phyloP scores from a whole-genome alignment of 2,888 invertebrate genomes.

The Dasysyrphus tricinctus region DNA sequence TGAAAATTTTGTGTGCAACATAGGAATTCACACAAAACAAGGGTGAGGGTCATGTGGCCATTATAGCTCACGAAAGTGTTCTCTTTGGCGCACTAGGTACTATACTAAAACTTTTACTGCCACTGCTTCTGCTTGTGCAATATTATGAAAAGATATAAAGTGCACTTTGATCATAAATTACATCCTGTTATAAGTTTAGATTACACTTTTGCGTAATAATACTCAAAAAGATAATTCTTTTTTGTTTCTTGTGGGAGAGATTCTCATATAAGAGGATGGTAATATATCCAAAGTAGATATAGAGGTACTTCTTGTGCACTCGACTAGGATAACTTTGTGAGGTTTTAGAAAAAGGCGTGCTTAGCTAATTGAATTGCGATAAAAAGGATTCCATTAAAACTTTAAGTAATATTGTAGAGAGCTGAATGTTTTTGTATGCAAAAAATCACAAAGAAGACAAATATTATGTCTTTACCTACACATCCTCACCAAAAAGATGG shows the following conservation, averaged over 20 bases:
- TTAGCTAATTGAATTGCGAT: constrained; percentile 26
- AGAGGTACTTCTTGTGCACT: background rate
- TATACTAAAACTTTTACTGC: constrained; percentile 24
- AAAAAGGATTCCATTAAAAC: constrained; percentile 29
- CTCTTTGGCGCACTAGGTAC: constrained; percentile 31
- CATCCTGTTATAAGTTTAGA: constrained; percentile 43
- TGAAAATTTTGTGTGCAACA: constrained; percentile 40
- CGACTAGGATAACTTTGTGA: constrained; percentile 8
- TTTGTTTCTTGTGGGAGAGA: constrained; percentile 1
- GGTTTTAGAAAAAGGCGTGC: constrained; percentile 7
- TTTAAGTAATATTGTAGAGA: background rate
- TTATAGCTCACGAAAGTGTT: constrained; percentile 50
- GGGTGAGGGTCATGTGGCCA: constrained; percentile 59
- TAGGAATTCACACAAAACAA: constrained; percentile 43
- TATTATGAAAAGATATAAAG: constrained; percentile 48
- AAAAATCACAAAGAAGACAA: background rate
- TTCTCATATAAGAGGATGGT: constrained; percentile 12
- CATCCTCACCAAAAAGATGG: background rate
- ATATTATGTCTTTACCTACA: background rate
- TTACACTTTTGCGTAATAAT: constrained; percentile 48
- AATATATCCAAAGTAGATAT: constrained; percentile 12
- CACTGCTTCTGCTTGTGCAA: constrained; percentile 23
- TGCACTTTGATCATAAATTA: constrained; percentile 67
- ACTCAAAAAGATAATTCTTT: constrained; percentile 37
- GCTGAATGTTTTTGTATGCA: background rate